Evolutionary conservation across 1,140 invertebrate species (phyloP).

Genomic region (Zaprionus camerounensis): DNA sequence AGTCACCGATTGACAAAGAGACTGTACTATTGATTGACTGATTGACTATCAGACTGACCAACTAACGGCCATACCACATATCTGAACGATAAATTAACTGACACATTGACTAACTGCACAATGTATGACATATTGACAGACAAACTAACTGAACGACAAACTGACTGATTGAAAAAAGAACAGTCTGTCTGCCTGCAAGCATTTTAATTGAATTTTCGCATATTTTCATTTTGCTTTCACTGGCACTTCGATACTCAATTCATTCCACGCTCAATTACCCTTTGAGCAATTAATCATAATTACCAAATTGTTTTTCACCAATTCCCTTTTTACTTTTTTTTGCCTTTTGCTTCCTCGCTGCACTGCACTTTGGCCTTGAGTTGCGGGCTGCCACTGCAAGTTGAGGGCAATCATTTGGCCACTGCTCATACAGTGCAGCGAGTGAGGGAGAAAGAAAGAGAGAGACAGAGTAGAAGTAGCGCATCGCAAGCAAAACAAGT

Average conservation of each 20-base stretch:
- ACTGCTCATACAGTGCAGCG: neutral
- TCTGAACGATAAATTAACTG: neutral
- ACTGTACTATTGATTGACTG: neutral
- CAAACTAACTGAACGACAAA: neutral
- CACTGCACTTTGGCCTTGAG: constrained; percentile 13
- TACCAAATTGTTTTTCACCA: constrained; percentile 5
- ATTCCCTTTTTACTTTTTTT: neutral
- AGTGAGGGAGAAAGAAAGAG: neutral
- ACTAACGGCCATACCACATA: neutral
- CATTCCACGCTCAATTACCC: constrained; percentile 6
- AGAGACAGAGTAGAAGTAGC: neutral
- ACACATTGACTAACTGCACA: neutral
- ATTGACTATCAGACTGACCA: neutral
- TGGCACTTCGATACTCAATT: neutral
- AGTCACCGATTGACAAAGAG: neutral
- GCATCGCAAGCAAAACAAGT: neutral
- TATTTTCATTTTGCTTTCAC: no score
- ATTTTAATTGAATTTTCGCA: constrained; percentile 1
- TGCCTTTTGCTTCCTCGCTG: neutral
- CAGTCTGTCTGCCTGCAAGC: neutral
- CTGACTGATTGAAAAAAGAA: neutral
- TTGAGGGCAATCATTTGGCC: neutral
- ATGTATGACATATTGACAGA: neutral
- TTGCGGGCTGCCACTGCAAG: neutral
- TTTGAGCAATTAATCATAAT: constrained; percentile 32